Percentiles rank a stretch among this genome's conserved stretches.
phyloP scores from a whole-genome alignment of 2,113 vertebrate species.

The Melanerpes formicivorus region DNA sequence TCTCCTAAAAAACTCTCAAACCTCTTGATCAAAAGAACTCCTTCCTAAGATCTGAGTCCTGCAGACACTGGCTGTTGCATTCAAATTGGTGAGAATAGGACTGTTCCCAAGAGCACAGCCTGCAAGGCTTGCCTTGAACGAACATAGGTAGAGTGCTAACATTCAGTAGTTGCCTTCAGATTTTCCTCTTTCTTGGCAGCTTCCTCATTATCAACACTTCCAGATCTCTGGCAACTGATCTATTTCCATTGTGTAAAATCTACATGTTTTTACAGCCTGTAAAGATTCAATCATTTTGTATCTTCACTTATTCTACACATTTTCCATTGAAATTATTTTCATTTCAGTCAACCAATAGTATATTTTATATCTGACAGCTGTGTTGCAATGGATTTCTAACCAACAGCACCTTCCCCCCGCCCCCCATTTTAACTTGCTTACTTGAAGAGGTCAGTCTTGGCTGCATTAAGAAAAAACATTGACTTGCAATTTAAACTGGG shows the following conservation, averaged over 20 bases:
- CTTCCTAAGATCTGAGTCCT: background rate
- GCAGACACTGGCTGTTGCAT: background rate
- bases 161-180: background rate
- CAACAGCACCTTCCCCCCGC: background rate
- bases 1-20: conserved; percentile 37
- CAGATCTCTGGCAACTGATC: background rate
- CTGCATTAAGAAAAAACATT: background rate
- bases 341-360: background rate
- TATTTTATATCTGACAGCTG: background rate
- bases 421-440: background rate
- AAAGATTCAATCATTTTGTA: background rate
- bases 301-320: background rate
- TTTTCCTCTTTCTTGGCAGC: background rate
- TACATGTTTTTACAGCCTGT: background rate
- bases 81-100: background rate
- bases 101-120: background rate
- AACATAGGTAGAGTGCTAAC: background rate
- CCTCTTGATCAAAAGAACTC: conserved; percentile 34
- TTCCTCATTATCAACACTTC: background rate
- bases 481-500: background rate
- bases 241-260: background rate
- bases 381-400: background rate
- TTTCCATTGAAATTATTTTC: background rate
- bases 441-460: background rate
- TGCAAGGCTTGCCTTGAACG: background rate